Evolutionary conservation across 2,888 invertebrate genomes (phyloP).

Genomic region (Dasysyrphus tricinctus): DNA sequence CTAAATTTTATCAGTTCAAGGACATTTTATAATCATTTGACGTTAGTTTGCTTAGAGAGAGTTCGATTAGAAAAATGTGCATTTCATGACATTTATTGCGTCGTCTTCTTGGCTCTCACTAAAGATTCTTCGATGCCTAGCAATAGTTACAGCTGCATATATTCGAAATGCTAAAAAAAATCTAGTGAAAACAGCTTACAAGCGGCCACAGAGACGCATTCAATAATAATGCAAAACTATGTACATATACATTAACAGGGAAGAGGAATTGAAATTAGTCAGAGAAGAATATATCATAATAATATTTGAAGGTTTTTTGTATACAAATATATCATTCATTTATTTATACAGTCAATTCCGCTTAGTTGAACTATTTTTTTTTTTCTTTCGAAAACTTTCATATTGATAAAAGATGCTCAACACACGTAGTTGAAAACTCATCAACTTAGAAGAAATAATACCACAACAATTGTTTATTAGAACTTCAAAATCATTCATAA

Average conservation of each 20-base stretch:
- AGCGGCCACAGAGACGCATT: slow-evolving; percentile 35
- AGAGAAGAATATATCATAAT: slow-evolving; percentile 50
- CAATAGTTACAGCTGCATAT: not conserved
- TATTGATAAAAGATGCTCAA: too few relatives aligned
- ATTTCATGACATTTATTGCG: slow-evolving; percentile 36
- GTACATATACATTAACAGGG: slow-evolving; percentile 51
- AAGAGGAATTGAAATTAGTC: slow-evolving; percentile 67
- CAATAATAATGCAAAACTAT: slow-evolving; percentile 41
- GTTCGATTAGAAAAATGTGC: slow-evolving; percentile 44
- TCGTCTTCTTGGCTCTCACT: slow-evolving; percentile 23
- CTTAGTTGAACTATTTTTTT: not conserved
- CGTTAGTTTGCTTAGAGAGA: slow-evolving; percentile 18
- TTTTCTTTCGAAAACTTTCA: too few relatives aligned
- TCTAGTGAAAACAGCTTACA: slow-evolving; percentile 46
- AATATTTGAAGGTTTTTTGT: slow-evolving; percentile 61
- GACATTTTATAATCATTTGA: slow-evolving; percentile 35
- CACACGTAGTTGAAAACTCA: too few relatives aligned
- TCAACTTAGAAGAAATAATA: too few relatives aligned
- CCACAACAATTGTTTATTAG: too few relatives aligned
- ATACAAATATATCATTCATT: not conserved
- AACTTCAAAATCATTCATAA: too few relatives aligned
- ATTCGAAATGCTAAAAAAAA: slow-evolving; percentile 17
- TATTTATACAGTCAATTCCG: not conserved
- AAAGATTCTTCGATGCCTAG: not conserved
- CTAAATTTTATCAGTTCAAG: slow-evolving; percentile 68